Percentiles rank a stretch among this genome's conserved stretches.
phyloP scores from a whole-genome alignment of 2,113 vertebrate species.

The Capreolus pygargus region DNA sequence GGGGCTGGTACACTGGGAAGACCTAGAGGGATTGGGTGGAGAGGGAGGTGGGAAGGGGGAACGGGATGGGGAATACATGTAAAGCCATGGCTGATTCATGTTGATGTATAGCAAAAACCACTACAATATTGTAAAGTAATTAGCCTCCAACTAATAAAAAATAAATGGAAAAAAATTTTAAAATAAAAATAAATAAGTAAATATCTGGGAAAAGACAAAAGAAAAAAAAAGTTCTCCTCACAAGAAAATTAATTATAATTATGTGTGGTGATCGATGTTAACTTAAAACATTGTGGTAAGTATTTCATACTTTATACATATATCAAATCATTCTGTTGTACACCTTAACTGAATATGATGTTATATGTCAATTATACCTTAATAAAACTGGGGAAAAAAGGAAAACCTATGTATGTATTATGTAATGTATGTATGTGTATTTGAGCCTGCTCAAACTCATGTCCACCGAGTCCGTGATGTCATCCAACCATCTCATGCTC shows the following conservation, averaged over 20 bases:
- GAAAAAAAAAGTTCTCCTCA: neutral
- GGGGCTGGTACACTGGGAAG: no score
- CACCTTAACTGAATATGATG: neutral
- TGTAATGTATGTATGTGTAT: neutral
- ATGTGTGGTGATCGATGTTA: neutral
- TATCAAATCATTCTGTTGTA: neutral
- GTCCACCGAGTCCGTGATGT: neutral
- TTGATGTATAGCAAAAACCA: no score
- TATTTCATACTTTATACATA: neutral
- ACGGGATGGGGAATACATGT: no score
- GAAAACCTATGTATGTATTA: neutral
- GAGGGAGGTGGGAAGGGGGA: no score
- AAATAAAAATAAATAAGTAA: no score
- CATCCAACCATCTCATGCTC: neutral
- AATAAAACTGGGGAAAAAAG: neutral
- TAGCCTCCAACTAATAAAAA: no score
- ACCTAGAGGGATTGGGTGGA: no score
- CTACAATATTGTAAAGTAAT: no score
- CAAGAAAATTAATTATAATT: neutral
- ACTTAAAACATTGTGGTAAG: neutral
- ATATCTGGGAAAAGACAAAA: no score
- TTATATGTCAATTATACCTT: neutral
- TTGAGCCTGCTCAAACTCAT: neutral
- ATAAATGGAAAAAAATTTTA: no score
- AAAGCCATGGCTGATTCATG: no score